These are phyloP conservation scores for Apis florea DNA, from an alignment of 1,140 invertebrate species.

Conservation along the genomic window DNA sequence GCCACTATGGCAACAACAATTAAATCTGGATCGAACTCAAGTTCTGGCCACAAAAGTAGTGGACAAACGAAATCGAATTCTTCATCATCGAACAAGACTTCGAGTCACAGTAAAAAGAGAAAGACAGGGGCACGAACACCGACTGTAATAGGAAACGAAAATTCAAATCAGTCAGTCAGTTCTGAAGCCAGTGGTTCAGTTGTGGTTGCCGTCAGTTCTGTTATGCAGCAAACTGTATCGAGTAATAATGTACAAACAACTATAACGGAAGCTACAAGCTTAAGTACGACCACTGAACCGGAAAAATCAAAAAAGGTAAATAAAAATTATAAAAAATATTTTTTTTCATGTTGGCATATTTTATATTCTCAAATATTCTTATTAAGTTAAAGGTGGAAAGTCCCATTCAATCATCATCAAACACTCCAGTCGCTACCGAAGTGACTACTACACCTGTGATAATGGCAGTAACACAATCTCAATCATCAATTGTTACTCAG, in stretches of 20 bases:
- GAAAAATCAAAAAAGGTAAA: slow-evolving; percentile 73
- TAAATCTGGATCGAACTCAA: slow-evolving; percentile 58
- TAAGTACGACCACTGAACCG: slow-evolving; percentile 68
- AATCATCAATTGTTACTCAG: slow-evolving; percentile 68
- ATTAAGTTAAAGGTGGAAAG: slow-evolving; percentile 72
- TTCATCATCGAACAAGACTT: slow-evolving; percentile 63
- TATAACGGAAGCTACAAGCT: slow-evolving; percentile 72
- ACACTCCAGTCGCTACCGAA: slow-evolving; percentile 66
- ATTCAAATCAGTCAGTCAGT: slow-evolving; percentile 75
- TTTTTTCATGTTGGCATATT: not conserved
- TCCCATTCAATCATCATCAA: slow-evolving; percentile 65
- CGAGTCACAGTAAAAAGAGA: slow-evolving; percentile 74
- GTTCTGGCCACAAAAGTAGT: slow-evolving; percentile 58
- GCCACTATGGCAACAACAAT: slow-evolving; percentile 23
- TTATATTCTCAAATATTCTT: not conserved
- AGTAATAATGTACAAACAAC: slow-evolving; percentile 68
- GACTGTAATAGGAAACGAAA: slow-evolving; percentile 73
- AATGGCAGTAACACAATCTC: slow-evolving; percentile 73
- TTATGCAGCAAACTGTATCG: slow-evolving; percentile 57
- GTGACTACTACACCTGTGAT: slow-evolving; percentile 74
- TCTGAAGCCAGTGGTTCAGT: slow-evolving; percentile 74
- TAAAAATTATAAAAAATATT: not conserved
- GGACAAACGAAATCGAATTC: slow-evolving; percentile 67
- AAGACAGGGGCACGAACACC: slow-evolving; percentile 76
- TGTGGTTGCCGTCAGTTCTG: slow-evolving; percentile 62